Conservation (phyloP, 2,113 vertebrate species). For the Lagenorhynchus albirostris region DNA sequence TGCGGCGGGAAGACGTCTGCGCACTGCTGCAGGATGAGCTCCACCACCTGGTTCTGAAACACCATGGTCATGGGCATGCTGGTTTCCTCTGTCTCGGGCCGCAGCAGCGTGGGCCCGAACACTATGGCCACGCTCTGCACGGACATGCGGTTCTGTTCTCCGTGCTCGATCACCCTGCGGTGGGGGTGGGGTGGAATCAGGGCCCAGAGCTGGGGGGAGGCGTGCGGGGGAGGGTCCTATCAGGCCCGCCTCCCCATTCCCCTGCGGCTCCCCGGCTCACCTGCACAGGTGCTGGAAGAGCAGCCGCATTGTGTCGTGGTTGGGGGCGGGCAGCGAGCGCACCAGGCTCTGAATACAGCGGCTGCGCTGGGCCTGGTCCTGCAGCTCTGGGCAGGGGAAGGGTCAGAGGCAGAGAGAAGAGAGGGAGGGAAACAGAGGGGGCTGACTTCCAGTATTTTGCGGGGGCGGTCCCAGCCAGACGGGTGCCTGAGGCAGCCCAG, state of each 20-base stretch:
- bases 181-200: not conserved
- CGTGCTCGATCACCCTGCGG: constrained; percentile 87
- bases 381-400: constrained; percentile 80
- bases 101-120: constrained; percentile 94
- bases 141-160: constrained; percentile 93
- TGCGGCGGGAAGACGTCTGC: constrained; percentile 84
- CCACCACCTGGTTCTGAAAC: constrained; percentile 98
- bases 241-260: not conserved
- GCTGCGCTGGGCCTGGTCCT: constrained; percentile 81
- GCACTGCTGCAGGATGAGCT: constrained; percentile 92
- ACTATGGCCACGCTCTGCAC: constrained; percentile 95
- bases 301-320: constrained; percentile 90
- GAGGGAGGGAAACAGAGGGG: not conserved
- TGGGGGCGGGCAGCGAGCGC: constrained; percentile 84
- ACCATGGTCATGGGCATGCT: constrained; percentile 95
- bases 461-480: no score
- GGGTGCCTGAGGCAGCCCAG: not conserved
- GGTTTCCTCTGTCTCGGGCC: constrained; percentile 86
- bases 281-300: constrained; percentile 93
- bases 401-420: no score
- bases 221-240: no score
- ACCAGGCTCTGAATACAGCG: constrained; percentile 86
- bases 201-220: not conserved
- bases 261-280: constrained; percentile 71
- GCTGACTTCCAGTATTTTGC: not conserved